These are phyloP conservation scores for Amphimallon solstitiale DNA, from an alignment of 2,888 invertebrate genomes.

Conservation along the genomic window DNA sequence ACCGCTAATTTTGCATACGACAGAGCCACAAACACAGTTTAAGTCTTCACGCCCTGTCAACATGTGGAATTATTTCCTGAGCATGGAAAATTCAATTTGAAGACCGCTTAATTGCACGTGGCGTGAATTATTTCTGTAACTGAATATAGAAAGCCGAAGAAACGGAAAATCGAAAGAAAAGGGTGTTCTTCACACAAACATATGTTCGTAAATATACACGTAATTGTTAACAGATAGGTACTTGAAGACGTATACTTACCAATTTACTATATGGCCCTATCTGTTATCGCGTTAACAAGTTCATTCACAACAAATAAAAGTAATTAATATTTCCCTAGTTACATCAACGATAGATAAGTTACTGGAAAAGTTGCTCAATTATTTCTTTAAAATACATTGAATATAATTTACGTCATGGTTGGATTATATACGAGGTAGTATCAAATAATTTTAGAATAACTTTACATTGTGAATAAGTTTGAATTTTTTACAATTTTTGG, in stretches of 20 bases:
- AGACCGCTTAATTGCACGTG: conserved; percentile 53
- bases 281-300: background rate
- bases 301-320: background rate
- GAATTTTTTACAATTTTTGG: too few relatives aligned
- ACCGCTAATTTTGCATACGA: conserved; percentile 60
- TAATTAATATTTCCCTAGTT: too few relatives aligned
- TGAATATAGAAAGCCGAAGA: conserved; percentile 32
- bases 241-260: too few relatives aligned
- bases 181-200: background rate
- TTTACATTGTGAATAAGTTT: too few relatives aligned
- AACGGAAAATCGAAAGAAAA: conserved; percentile 16
- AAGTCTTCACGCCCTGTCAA: conserved; percentile 55
- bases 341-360: too few relatives aligned
- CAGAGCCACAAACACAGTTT: conserved; percentile 50
- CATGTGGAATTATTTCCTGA: conserved; percentile 56
- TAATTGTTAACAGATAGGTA: conserved; percentile 16
- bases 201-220: conserved; percentile 20
- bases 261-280: too few relatives aligned
- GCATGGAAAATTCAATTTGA: conserved; percentile 54
- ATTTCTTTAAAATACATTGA: too few relatives aligned
- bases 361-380: too few relatives aligned
- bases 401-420: too few relatives aligned
- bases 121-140: conserved; percentile 48
- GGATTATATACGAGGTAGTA: too few relatives aligned
- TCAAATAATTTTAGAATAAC: too few relatives aligned